Evolutionary conservation across 2,888 invertebrate genomes (phyloP).

Genomic region (Melinopterus prodromus): DNA sequence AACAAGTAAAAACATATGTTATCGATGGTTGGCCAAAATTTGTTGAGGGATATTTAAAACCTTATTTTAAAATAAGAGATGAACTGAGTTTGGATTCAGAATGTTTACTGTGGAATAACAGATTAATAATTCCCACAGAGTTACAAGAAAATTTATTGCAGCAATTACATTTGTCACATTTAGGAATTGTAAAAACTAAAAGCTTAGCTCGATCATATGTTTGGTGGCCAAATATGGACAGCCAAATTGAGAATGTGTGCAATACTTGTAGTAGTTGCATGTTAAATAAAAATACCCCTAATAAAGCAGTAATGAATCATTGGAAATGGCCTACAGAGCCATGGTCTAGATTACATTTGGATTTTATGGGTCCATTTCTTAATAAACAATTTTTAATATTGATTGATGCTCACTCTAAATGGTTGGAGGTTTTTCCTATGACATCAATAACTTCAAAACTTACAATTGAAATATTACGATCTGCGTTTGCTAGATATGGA

Average conservation of each 20-base stretch:
- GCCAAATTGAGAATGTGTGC: conserved; percentile 11
- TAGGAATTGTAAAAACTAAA: neutral
- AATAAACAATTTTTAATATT: conserved; percentile 24
- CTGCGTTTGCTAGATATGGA: conserved; percentile 16
- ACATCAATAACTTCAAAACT: conserved; percentile 9
- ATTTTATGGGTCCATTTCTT: conserved; percentile 24
- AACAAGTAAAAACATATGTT: neutral
- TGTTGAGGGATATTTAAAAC: neutral
- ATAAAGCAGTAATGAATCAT: conserved; percentile 10
- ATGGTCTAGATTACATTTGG: conserved; percentile 15
- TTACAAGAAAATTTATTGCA: conserved; percentile 16
- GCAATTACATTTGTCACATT: conserved; percentile 1
- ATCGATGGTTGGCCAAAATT: neutral
- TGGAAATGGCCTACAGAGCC: conserved; percentile 22
- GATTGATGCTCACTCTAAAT: conserved; percentile 25
- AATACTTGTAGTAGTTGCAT: conserved; percentile 5
- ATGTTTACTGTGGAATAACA: conserved; percentile 20
- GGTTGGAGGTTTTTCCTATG: conserved; percentile 10
- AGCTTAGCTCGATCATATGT: conserved; percentile 9
- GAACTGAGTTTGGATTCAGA: conserved; percentile 11
- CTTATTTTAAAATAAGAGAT: neutral
- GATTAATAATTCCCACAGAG: conserved; percentile 13
- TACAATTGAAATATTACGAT: conserved; percentile 6
- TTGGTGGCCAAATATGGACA: conserved; percentile 15
- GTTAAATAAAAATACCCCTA: conserved; percentile 5